Evolutionary conservation across 2,113 vertebrate species (phyloP).

Genomic region (Recurvirostra avosetta): DNA sequence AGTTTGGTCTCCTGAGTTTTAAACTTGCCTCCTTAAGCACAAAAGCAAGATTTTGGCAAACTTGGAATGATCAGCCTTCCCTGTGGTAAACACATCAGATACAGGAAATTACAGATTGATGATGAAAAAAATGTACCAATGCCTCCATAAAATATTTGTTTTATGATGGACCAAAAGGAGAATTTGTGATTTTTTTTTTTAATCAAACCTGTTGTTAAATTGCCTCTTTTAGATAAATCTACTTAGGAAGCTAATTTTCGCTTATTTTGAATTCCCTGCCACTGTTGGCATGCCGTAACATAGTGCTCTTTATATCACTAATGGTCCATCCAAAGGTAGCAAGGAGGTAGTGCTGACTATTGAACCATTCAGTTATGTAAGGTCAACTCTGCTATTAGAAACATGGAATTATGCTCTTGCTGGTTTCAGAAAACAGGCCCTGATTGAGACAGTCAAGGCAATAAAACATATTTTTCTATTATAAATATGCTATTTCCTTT

Average conservation of each 20-base stretch:
- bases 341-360: not conserved
- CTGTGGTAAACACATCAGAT: not conserved
- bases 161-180: not conserved
- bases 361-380: not conserved
- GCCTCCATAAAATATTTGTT: not conserved
- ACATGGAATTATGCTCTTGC: not conserved
- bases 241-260: not conserved
- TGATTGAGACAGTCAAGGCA: constrained; percentile 4
- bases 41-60: not conserved
- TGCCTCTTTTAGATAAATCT: not conserved
- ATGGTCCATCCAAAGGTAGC: not conserved
- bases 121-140: not conserved
- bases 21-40: not conserved
- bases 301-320: not conserved
- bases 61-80: not conserved
- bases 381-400: not conserved
- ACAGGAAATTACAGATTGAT: not conserved
- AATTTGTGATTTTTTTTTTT: not conserved
- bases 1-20: not conserved
- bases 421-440: not conserved
- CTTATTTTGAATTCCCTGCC: not conserved
- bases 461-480: not conserved
- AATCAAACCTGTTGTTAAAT: not conserved
- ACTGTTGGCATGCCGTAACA: not conserved
- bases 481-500: not conserved